These are phyloP conservation scores for Drosophila hydei DNA, from an alignment of 1,140 invertebrate species.

Conservation along the genomic window DNA sequence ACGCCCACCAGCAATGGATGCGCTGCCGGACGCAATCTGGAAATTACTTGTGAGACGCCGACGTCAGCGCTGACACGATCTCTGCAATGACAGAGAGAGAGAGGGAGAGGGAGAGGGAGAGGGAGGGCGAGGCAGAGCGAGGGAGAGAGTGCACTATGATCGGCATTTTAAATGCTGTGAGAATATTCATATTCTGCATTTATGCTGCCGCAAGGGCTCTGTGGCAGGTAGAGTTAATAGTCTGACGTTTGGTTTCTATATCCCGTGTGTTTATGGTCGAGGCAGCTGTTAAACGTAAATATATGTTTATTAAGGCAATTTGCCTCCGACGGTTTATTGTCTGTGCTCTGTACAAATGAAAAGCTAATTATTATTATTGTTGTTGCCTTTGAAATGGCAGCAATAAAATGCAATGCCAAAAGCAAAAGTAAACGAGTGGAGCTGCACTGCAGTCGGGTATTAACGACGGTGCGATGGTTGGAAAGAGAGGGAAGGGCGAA, in stretches of 20 bases:
- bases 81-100: not conserved
- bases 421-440: not conserved
- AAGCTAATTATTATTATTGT: conserved; percentile 2
- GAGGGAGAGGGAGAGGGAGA: no score
- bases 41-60: conserved; percentile 8
- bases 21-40: conserved; percentile 30
- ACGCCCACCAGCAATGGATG: conserved; percentile 56
- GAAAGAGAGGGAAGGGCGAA: not conserved
- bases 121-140: no score
- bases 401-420: conserved; percentile 12
- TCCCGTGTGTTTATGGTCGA: no score
- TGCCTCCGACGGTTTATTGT: conserved; percentile 7
- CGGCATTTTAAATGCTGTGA: not conserved
- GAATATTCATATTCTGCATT: no score
- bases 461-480: not conserved
- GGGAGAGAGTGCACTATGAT: not conserved
- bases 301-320: conserved; percentile 9
- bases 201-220: no score
- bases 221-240: not conserved
- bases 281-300: not conserved
- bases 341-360: not conserved
- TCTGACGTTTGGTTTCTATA: not conserved
- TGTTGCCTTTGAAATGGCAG: conserved; percentile 5
- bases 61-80: not conserved
- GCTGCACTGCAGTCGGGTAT: not conserved